These are phyloP conservation scores for Myrmecobius fasciatus DNA, from an alignment of 2,113 vertebrate species.

Conservation along the genomic window DNA sequence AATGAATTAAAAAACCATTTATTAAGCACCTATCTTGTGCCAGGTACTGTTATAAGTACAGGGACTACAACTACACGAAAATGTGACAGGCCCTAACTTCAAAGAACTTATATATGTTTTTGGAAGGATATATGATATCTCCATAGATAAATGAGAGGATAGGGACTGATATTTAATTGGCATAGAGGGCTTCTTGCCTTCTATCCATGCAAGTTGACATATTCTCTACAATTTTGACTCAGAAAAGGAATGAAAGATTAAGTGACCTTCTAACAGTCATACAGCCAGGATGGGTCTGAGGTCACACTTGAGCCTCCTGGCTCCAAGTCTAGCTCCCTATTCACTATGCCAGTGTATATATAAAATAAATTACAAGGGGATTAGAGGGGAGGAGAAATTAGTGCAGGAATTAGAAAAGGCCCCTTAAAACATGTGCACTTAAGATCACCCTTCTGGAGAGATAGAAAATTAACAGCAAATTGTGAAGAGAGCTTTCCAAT, in stretches of 20 bases:
- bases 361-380: background rate
- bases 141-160: background rate
- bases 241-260: background rate
- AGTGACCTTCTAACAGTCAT: too few species aligned
- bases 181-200: background rate
- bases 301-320: background rate
- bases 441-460: background rate
- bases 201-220: background rate
- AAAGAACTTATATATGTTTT: background rate
- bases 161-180: background rate
- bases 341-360: background rate
- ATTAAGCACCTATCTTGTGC: background rate
- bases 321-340: background rate
- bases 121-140: background rate
- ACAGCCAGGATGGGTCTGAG: too few species aligned
- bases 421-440: background rate
- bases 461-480: background rate
- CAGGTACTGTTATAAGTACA: background rate
- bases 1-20: background rate
- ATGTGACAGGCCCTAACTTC: background rate
- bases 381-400: background rate
- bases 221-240: background rate
- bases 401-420: background rate
- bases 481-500: background rate
- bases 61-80: background rate